Percentiles rank a stretch among this genome's conserved stretches.
Evolutionary conservation across 2,113 vertebrate species (phyloP).

Genomic region (Psettodes erumei): DNA sequence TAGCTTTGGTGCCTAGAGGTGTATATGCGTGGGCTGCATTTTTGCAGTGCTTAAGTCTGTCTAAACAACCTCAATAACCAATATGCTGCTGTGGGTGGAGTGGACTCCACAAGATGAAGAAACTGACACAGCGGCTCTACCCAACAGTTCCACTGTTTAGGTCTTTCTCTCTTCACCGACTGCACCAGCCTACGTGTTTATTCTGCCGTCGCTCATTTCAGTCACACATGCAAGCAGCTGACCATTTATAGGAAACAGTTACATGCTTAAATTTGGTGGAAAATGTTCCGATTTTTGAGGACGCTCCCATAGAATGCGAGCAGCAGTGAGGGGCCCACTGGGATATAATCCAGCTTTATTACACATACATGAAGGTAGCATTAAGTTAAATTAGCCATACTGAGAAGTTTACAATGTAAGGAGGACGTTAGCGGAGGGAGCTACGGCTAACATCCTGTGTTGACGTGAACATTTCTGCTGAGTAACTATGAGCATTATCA

Average conservation of each 20-base stretch:
- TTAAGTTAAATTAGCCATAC: constrained; percentile 6
- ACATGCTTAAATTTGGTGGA: neutral
- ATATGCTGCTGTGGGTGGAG: neutral
- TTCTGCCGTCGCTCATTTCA: neutral
- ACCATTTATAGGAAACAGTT: neutral
- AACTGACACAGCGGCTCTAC: neutral
- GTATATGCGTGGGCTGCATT: neutral
- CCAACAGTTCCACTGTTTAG: too few relatives aligned
- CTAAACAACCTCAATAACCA: neutral
- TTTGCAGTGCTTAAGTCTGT: neutral
- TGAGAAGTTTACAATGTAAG: neutral
- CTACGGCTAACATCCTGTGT: neutral
- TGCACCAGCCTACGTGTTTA: neutral
- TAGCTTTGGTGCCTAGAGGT: too few relatives aligned
- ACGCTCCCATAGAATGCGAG: neutral
- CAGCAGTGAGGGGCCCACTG: neutral
- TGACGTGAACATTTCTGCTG: neutral
- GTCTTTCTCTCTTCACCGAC: too few relatives aligned
- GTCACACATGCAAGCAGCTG: neutral
- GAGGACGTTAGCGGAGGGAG: neutral
- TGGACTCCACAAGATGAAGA: neutral
- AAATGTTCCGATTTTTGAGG: neutral
- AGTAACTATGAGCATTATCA: neutral
- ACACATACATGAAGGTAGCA: constrained; percentile 1
- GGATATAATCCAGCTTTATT: neutral